Evolutionary conservation across 1,140 invertebrate genomes (phyloP).

Genomic region (Venturia canescens): DNA sequence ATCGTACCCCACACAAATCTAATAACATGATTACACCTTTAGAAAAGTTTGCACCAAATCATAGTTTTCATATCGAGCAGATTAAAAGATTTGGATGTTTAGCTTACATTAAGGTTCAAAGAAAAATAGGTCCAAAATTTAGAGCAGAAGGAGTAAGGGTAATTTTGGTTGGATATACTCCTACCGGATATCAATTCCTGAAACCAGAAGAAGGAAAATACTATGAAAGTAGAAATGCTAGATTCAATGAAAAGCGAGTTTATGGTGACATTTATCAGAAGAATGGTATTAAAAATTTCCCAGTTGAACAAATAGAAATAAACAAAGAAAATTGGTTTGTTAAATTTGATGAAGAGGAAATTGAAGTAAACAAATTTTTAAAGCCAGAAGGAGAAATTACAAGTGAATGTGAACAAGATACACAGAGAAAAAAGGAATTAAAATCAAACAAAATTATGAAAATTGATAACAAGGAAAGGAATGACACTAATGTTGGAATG

Average conservation of each 20-base stretch:
- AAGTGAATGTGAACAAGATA: neutral
- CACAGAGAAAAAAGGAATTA: neutral
- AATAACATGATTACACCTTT: conserved; percentile 23
- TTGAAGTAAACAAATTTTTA: neutral
- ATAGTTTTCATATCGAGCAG: conserved; percentile 24
- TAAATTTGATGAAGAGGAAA: conserved; percentile 24
- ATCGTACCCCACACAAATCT: conserved; percentile 33
- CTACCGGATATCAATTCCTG: conserved; percentile 35
- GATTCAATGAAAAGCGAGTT: conserved; percentile 38
- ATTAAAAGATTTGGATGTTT: conserved; percentile 41
- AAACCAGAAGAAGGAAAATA: conserved; percentile 45
- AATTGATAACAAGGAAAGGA: neutral
- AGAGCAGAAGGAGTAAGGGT: conserved; percentile 7
- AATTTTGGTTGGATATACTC: conserved; percentile 37
- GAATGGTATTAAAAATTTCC: conserved; percentile 34
- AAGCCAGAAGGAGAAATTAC: neutral
- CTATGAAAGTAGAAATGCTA: conserved; percentile 43
- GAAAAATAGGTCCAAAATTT: conserved; percentile 41
- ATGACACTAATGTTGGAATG: neutral
- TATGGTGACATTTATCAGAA: conserved; percentile 35
- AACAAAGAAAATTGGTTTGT: conserved; percentile 39
- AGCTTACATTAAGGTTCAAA: conserved; percentile 37
- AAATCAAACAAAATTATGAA: neutral
- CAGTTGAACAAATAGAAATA: neutral
- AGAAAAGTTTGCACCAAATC: conserved; percentile 31